Conservation (phyloP, 2,888 invertebrate genomes). For the Hemaris fuciformis region DNA sequence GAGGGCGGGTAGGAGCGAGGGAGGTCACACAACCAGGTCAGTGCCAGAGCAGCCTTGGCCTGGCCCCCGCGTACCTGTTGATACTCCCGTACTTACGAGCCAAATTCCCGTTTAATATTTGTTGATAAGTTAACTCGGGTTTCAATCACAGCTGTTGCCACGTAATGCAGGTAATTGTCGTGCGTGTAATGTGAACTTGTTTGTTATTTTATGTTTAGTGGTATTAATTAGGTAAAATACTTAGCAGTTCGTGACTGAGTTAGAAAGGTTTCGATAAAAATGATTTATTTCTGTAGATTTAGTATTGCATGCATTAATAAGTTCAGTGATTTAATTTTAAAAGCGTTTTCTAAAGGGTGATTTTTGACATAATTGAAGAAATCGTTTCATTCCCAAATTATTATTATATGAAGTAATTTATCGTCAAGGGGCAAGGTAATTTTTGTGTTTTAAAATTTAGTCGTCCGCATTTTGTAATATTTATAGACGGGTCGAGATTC, state of each 20-base stretch:
- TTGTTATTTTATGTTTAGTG: neutral
- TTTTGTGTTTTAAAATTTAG: no score
- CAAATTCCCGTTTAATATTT: neutral
- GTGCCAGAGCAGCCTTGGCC: constrained; percentile 60
- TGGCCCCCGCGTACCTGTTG: constrained; percentile 56
- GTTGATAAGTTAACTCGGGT: neutral
- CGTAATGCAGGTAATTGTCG: neutral
- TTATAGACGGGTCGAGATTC: neutral
- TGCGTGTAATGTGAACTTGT: neutral
- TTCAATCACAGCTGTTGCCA: neutral
- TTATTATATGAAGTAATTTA: neutral
- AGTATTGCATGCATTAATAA: no score
- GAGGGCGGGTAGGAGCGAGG: constrained; percentile 21
- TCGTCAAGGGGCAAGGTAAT: neutral
- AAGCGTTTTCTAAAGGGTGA: no score
- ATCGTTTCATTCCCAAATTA: neutral
- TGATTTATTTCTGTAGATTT: no score
- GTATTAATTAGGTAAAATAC: no score
- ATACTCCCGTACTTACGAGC: constrained; percentile 26
- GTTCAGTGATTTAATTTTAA: no score
- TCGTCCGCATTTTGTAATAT: neutral
- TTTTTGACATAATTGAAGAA: neutral
- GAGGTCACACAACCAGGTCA: constrained; percentile 62
- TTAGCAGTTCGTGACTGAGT: no score
- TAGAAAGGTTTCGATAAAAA: no score